Evolutionary conservation across 2,113 vertebrate genomes (phyloP).

Genomic region (Erythrocercus mccallii): DNA sequence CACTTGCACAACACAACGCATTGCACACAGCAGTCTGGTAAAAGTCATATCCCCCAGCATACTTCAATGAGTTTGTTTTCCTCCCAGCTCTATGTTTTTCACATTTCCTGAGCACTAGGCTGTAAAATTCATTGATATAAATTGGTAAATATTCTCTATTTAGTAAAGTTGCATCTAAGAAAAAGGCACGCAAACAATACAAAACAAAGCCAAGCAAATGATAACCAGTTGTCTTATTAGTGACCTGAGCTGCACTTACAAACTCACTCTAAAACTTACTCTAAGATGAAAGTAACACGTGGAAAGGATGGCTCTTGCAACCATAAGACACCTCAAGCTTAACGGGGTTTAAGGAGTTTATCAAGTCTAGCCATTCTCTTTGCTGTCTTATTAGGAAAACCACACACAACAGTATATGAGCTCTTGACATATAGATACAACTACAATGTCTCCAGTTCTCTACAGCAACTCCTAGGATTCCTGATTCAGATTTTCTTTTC

Average conservation of each 20-base stretch:
- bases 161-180: not conserved
- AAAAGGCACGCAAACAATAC: not conserved
- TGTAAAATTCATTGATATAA: not conserved
- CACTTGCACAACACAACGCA: not conserved
- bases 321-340: rapidly evolving
- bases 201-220: not conserved
- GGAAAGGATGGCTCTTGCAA: not conserved
- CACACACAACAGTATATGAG: rapidly evolving
- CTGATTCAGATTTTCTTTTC: not conserved
- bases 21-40: not conserved
- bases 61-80: not conserved
- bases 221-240: not conserved
- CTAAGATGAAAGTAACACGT: not conserved
- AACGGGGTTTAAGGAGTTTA: not conserved
- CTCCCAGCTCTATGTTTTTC: not conserved
- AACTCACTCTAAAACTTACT: not conserved
- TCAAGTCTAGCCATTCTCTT: not conserved
- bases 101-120: not conserved
- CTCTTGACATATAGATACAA: rapidly evolving
- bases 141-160: not conserved
- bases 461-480: not conserved
- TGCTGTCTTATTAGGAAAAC: not conserved
- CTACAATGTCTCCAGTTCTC: rapidly evolving
- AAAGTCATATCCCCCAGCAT: not conserved
- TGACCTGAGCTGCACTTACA: not conserved